phyloP scores from a whole-genome alignment of 2,888 invertebrate species.

The Adelognathus sp. region DNA sequence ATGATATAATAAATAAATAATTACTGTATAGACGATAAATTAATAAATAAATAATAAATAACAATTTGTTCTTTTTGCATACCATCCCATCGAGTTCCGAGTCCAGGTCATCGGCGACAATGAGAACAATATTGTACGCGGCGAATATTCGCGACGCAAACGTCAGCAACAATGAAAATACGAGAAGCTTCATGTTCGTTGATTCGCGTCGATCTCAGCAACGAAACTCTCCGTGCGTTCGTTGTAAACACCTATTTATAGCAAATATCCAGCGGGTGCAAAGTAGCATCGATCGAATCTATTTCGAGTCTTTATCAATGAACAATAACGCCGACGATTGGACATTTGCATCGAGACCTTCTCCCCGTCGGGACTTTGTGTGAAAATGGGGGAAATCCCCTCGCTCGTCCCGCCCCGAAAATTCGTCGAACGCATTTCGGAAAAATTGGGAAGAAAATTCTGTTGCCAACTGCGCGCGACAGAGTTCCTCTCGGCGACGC shows the following conservation, averaged over 20 bases:
- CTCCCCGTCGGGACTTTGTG: too few relatives aligned
- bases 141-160: constrained; percentile 5
- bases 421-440: not conserved
- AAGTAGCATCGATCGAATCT: not conserved
- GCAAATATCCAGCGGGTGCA: not conserved
- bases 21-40: not conserved
- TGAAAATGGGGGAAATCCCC: not conserved
- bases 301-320: not conserved
- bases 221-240: not conserved
- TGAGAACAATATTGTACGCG: constrained; percentile 86
- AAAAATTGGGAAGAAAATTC: not conserved
- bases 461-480: not conserved
- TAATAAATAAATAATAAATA: not conserved
- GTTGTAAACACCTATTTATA: not conserved
- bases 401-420: too few relatives aligned
- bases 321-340: not conserved
- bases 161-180: constrained; percentile 4
- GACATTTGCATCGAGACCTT: not conserved
- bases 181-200: constrained; percentile 14
- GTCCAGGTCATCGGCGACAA: constrained; percentile 95
- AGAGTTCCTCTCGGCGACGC: too few relatives aligned
- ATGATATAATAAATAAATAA: constrained; percentile 20
- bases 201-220: not conserved
- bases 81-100: constrained; percentile 89
- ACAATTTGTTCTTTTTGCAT: constrained; percentile 79